Base-by-base conservation (phyloP, 2,113 vertebrate genomes). In the Pterocles orientalis region DNA sequence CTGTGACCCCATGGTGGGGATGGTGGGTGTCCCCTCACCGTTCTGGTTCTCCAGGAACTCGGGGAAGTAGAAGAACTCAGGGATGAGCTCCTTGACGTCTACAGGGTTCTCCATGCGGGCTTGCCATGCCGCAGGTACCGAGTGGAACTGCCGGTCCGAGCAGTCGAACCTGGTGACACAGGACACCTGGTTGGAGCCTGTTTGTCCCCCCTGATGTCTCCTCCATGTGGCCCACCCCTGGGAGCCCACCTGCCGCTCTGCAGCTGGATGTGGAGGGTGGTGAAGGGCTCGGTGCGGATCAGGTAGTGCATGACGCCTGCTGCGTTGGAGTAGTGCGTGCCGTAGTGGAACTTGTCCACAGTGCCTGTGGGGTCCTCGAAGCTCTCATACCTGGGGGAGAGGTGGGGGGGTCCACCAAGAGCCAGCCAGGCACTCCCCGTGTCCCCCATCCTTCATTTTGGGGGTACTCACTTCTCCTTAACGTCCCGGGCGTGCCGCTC, bases 241-340 rank as follows among this genome's bases (percentile, higher is more conserved):
- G n/a, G 20, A 0, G 18, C 96, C 68, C 94, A 99, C 99, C 99
- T 99, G 98, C 99, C 99, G 5, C 99, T 99, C 98, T 99, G 99
- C 96, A 99, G 98, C 98, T 99, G 99, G 96, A 99, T 99, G 69
- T 99, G 99, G 94, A 99, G 97, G 7, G 98, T 99, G 92, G 99
- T 99, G 96, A 99, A 99, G 14, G 99, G 99, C 88, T 99, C 99
- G 41, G 98, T 98, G 65, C 99, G 99, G 97, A 99, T 99, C 98
- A 99, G 98, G 98, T 99, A 99, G 98, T 99, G 99, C 99, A 99
- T 99, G 96, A 99, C 99, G 6, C 99, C 99, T 0, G 99, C 99
- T 1, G 99, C 99, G 9, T 99, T 99, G 80, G 99, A 99, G 97
- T 99, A 99, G 98, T 99, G 99, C 9, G 99, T 99, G 89, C 99